A percentile compares a stretch with the other conserved stretches of the same genome.
These are phyloP conservation scores for Vespertilio murinus DNA, from an alignment of 2,797 vertebrate species.

Conservation along the genomic window DNA sequence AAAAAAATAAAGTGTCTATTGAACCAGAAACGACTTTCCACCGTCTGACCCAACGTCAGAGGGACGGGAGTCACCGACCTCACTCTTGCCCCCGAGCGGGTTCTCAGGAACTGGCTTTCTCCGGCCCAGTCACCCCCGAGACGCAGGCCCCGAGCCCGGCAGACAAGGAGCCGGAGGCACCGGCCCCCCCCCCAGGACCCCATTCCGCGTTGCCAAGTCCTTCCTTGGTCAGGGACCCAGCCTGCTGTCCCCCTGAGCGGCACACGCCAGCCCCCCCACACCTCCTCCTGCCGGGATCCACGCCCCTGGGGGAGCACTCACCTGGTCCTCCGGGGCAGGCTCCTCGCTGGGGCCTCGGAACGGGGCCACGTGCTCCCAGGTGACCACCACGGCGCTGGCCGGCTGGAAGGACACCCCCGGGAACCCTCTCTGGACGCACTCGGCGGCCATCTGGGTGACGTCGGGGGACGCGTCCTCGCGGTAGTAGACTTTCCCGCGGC, in stretches of 20 bases:
- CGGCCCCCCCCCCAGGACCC: neutral
- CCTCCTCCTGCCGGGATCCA: fast-evolving
- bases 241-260: fast-evolving
- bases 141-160: neutral
- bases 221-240: neutral
- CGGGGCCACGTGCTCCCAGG: conserved; percentile 89
- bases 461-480: conserved; percentile 89
- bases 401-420: conserved; percentile 86
- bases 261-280: too few species aligned
- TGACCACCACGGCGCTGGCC: conserved; percentile 87
- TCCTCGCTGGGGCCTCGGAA: conserved; percentile 79
- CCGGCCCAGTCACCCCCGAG: neutral
- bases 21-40: neutral
- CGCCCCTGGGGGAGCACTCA: conserved; percentile 66
- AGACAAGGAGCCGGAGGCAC: neutral
- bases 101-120: neutral
- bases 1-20: neutral
- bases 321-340: conserved; percentile 83
- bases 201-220: neutral
- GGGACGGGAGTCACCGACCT: neutral
- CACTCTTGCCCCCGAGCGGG: neutral
- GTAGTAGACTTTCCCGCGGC: conserved; percentile 89
- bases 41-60: neutral
- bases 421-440: conserved; percentile 89
- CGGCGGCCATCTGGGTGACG: conserved; percentile 82